Conservation (phyloP, 2,113 vertebrate genomes). For the Mohoua ochrocephala region DNA sequence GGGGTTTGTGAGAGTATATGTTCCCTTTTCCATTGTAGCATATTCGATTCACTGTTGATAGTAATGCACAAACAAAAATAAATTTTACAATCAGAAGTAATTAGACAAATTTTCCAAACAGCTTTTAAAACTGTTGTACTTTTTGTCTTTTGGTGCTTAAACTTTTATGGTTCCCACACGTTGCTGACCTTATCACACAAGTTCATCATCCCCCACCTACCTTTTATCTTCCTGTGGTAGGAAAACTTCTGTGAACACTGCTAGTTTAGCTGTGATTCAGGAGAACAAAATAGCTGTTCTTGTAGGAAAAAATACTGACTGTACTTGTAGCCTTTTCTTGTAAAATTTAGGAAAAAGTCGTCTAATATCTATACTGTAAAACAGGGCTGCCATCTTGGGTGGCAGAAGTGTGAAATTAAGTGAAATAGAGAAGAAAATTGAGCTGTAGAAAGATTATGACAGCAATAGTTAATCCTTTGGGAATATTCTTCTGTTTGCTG, state of each 20-base stretch:
- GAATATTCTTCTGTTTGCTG: slow-evolving; percentile 1
- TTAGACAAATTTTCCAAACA: not conserved
- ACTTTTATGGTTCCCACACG: accelerated
- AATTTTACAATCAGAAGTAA: not conserved
- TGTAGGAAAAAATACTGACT: not conserved
- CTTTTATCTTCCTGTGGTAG: not conserved
- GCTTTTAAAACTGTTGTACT: not conserved
- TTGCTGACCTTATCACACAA: not conserved
- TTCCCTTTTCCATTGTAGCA: not conserved
- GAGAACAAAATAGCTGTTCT: not conserved
- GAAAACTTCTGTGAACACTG: not conserved
- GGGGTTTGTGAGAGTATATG: accelerated
- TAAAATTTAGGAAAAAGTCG: not conserved
- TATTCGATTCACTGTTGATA: not conserved
- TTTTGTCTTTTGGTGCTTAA: not conserved
- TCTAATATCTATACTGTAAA: not conserved
- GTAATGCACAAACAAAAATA: not conserved
- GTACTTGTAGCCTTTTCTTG: not conserved
- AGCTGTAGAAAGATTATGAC: not conserved
- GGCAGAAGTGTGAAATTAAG: not conserved
- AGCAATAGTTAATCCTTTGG: not conserved
- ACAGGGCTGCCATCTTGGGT: not conserved
- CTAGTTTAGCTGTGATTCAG: not conserved
- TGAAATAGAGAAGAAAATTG: not conserved
- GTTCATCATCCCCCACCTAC: not conserved